Conservation (phyloP, 2,888 invertebrate species). For the Piscicola geometra region DNA sequence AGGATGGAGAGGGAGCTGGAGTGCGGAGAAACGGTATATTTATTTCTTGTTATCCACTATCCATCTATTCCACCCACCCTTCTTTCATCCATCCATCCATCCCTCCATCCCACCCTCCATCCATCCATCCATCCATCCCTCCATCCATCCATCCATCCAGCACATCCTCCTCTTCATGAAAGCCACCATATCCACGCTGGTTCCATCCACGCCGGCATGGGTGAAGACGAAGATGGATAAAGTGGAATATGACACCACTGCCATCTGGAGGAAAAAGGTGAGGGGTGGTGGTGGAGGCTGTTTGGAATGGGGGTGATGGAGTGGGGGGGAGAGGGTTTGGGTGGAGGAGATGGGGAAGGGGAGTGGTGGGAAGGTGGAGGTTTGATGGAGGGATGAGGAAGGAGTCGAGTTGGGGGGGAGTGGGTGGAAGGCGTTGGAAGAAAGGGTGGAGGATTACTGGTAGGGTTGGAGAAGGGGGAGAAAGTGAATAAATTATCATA, state of each 20-base stretch:
- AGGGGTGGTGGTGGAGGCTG: neutral
- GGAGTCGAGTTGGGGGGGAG: neutral
- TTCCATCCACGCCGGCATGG: slow-evolving; percentile 65
- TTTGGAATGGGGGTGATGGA: too few species aligned
- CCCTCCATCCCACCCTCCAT: too few species aligned
- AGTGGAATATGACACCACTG: slow-evolving; percentile 42
- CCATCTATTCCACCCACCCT: too few species aligned
- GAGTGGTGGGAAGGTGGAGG: too few species aligned
- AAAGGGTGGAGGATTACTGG: neutral
- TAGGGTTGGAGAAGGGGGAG: neutral
- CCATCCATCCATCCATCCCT: too few species aligned
- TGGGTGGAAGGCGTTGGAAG: neutral
- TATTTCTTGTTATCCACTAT: too few species aligned
- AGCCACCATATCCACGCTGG: slow-evolving; percentile 65
- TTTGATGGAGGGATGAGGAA: too few species aligned
- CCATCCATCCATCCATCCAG: slow-evolving; percentile 44
- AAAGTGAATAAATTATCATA: too few species aligned
- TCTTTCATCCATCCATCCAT: too few species aligned
- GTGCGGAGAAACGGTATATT: too few species aligned
- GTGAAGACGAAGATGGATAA: slow-evolving; percentile 38
- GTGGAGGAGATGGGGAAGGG: too few species aligned
- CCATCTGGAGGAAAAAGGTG: slow-evolving; percentile 41
- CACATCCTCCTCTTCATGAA: slow-evolving; percentile 67
- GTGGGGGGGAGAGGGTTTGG: too few species aligned
- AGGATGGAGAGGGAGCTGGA: neutral